Evolutionary conservation across 2,888 invertebrate species (phyloP), one percentile per base, ranked within the genome.

Genomic region (Pheosia gnoma): DNA sequence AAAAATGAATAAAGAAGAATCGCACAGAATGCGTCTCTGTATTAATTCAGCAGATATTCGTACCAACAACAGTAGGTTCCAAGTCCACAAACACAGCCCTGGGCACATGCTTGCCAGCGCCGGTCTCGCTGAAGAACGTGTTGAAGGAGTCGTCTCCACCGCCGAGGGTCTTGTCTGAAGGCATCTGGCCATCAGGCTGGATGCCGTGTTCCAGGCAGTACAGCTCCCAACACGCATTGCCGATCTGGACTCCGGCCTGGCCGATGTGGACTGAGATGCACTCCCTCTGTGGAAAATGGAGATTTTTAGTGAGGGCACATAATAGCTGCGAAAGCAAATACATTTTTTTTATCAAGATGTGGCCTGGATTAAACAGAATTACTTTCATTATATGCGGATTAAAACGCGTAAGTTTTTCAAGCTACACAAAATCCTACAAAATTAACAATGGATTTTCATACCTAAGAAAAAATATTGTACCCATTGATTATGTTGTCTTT

Each of bases 61-160:
- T 83, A 96, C 97, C 97, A 61, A 98, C 97, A 49, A 98, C 98
- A 72, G 98, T 98, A 62, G 98, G 98, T 86, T 98, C 98, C 78
- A 98, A 94, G 84, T 98, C 98, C 7, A 98, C 97, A 82, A 98
- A 98, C 51, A 98, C 97, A 0, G 96, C 97, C 60, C 98, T 94
- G 0, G 98, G 98, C 39, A 98, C 98, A 81, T 98, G 98, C 84
- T 98, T 96, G 38, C 96, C 96, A 0, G 96, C 94, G 11, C 95
- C 95, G 11, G 96, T 96, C 81, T 96, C 96, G 70, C 96, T 96
- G 89, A 96, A 96, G 90, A 96, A 96, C 9, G 96, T 96, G 87
- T 96, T 96, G 87, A 96, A 96, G 60, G 96, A 96, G 86, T 96
- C 96, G 77, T 96, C 96, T 55, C 96, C 96, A 5, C 96, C 96